Evolutionary conservation across 2,888 invertebrate genomes (phyloP).

Genomic region (Limnephilus marmoratus): DNA sequence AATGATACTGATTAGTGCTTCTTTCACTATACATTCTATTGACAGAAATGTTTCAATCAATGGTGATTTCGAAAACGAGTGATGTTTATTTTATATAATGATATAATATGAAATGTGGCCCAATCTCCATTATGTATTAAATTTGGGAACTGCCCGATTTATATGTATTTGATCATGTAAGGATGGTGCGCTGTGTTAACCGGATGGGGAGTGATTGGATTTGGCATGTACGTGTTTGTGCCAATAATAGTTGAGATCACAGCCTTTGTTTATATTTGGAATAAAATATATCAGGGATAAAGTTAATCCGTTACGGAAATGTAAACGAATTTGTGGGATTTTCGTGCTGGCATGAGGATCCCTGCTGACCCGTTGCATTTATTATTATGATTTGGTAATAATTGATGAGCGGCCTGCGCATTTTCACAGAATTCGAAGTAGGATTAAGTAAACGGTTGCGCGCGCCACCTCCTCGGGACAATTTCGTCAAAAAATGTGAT

Average conservation of each 20-base stretch:
- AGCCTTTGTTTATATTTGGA: not conserved
- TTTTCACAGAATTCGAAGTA: not conserved
- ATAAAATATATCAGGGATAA: not conserved
- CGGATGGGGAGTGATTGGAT: not conserved
- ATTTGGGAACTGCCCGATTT: not conserved
- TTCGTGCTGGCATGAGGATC: not conserved
- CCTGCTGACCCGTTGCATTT: not conserved
- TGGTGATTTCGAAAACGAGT: not conserved
- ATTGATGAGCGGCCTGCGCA: not conserved
- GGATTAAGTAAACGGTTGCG: conserved; percentile 19
- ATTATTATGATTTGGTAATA: not conserved
- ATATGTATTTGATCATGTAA: not conserved
- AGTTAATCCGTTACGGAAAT: not conserved
- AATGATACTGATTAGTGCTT: conserved; percentile 49
- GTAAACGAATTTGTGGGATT: not conserved
- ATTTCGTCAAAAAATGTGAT: conserved; percentile 59
- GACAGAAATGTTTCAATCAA: not conserved
- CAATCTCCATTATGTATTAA: too few species aligned
- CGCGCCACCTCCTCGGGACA: conserved; percentile 46
- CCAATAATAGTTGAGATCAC: not conserved
- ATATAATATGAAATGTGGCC: not conserved
- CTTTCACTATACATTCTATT: not conserved
- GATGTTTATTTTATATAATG: not conserved
- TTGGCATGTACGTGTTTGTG: not conserved
- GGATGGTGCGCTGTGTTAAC: not conserved